A percentile compares a stretch with the other conserved stretches of the same genome.
Conservation (phyloP, 2,797 vertebrate species). For the Propithecus deckenii region DNA sequence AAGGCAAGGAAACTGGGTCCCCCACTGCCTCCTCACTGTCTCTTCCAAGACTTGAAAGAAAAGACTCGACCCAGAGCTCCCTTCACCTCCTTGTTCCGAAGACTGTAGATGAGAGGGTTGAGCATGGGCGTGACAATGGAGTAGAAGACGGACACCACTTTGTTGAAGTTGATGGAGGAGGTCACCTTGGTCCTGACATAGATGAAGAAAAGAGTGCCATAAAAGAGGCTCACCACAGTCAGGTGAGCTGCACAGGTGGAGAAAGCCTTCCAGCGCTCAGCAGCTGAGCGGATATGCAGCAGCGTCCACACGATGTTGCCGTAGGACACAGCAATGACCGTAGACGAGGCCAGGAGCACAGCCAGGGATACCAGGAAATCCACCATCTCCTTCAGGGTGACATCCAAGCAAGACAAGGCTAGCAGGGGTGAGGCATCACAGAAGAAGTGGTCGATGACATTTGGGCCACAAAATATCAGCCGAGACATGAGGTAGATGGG, state of each 20-base stretch:
- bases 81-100: constrained; percentile 77
- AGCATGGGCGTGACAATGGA: constrained; percentile 77
- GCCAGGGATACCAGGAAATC: constrained; percentile 64
- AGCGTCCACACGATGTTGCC: constrained; percentile 64
- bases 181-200: constrained; percentile 66
- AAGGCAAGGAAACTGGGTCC: neutral
- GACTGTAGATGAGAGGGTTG: constrained; percentile 79
- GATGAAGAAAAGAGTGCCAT: constrained; percentile 77
- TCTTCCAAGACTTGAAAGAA: neutral
- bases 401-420: constrained; percentile 63
- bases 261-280: constrained; percentile 71
- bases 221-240: constrained; percentile 73
- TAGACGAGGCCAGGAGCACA: constrained; percentile 47
- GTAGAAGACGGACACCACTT: constrained; percentile 81
- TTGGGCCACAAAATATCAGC: constrained; percentile 62
- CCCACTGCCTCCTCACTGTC: neutral
- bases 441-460: constrained; percentile 68
- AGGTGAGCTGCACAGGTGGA: constrained; percentile 78
- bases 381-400: constrained; percentile 26
- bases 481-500: constrained; percentile 78
- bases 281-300: neutral
- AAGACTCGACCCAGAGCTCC: constrained; percentile 49
- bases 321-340: constrained; percentile 60
- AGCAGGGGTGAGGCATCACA: constrained; percentile 54
- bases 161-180: constrained; percentile 72